Evolutionary conservation across 1,140 invertebrate genomes (phyloP), one percentile per base, ranked within the genome.

Genomic region (Nilaparvata lugens): DNA sequence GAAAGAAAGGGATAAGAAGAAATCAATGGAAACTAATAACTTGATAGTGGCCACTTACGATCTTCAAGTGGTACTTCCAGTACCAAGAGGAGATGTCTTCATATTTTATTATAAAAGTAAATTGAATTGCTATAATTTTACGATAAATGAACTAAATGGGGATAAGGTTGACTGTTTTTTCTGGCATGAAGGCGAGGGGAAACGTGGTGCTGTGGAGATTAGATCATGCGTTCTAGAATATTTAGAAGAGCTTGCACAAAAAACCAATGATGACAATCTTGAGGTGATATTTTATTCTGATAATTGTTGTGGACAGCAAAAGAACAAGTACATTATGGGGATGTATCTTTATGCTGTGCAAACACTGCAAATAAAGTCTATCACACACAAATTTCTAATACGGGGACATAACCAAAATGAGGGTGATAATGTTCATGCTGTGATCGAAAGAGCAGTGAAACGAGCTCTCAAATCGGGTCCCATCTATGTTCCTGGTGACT

Each of bases 131-230:
- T 62, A 54, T 31, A 71, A 70, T 54, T 67, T 67, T 18, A 70
- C 66, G 2, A 53, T 70, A 19, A 66, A 48, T 57, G 38, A 68
- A 11, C n/a, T 69, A 13, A 52, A 64, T n/a, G 62, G 45, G 28
- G 43, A 24, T 28, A 35, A 51, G 28, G 69, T 65, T 5, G 58
- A 63, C 52, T 76, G 74, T 60, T 75, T 70, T 62, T 65, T 75
- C 24, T 79, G 76, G 74, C 67, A 74, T 66, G 76, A 79, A 66
- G 65, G 64, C 2, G 62, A 72, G 51, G 76, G 65, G 18, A 70
- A 72, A 31, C 66, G 73, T 52, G 73, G 71, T 4, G 68, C 72
- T 14, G 73, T 71, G 48, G 73, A 75, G 67, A 76, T 77, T 61
- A 70, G 70, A 14, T 65, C 68, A 4, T 74, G 72, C 53, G 19